Evolutionary conservation across 2,797 vertebrate genomes (phyloP), one percentile per base, ranked within the genome.

Genomic region (Rhadinocentrus ornatus): DNA sequence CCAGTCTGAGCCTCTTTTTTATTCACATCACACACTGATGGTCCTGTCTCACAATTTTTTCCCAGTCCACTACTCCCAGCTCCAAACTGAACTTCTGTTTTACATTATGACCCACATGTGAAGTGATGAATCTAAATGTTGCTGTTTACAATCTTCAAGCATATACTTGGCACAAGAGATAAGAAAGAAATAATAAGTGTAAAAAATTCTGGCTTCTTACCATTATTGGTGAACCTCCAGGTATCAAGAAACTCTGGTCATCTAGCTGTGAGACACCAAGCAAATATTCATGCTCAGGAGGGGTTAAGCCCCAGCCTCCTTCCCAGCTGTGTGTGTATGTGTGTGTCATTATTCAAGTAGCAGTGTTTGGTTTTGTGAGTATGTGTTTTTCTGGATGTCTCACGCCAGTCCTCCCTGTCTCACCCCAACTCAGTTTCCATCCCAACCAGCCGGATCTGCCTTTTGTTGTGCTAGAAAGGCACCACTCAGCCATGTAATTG

Each of bases 371-470:
- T 53, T 83, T 73, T 80, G 78, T 83, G 77, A 62, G 67, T 81
- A 71, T 75, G 34, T 74, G 71, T 79, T 57, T 79, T 72, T 82
- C 44, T 44, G 44, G 63, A 74, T 57, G 72, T 81, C 60, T 81
- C 32, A 34, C 50, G 60, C 62, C 70, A 64, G 22, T 50, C 61
- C 55, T 24, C 56, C 73, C 62, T 62, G 67, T 73, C 67, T 69
- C 87, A 68, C 53, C 68, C 70, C 27, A 24, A 73, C 73, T 85
- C 77, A 4, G 91, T 92, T 91, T 89, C 92, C 89, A 92, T 91
- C 88, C 78, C 94, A 94, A 95, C 94, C 91, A 91, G 88, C 94
- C 76, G 86, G 94, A 95, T 94, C 87, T 95, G 85, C 72, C 89
- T 92, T 92, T 94, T 94, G 93, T 95, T 81, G 58, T 24, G 22